Evolutionary conservation across 2,113 vertebrate species (phyloP), one percentile per base, ranked within the genome.

Genomic region (Coregonus clupeaformis): DNA sequence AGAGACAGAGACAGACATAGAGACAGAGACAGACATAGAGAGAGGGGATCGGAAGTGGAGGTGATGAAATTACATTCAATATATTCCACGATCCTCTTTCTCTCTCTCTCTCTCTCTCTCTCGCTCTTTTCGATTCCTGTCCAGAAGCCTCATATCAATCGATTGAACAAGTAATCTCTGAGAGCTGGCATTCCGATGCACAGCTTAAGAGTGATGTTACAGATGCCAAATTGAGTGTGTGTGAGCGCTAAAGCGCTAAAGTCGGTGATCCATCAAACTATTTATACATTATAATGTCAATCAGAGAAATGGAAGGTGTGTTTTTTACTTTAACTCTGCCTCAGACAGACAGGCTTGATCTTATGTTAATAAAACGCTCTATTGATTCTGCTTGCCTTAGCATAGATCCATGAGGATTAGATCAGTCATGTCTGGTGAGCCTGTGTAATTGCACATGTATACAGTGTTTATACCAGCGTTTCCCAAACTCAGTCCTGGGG

Each of bases 121-220:
- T 52, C 49, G 2, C 24, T 20, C 64, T 20, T 9, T 20, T 29
- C 27, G 5, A 32, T 32, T 32, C 27, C 29, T 66, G 64, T 66
- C 30, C 29, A 66, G 64, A 66, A 66, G 18, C 27, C 16, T 20
- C 3, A n/a, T 66, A 18, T 36, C 30, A 2, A 66, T 66, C 29
- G 64, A 66, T 36, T 25, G 27, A 66, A 32, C 29, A 30, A 66
- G 64, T 20, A n/a, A 66, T 66, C 64, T 66, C 30, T 66, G 64
- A 20, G 18, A 66, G 27, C 64, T 32, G 30, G 14, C 14, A 20
- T 71, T 79, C 79, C 77, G 47, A 75, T 49, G 74, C 75, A 77
- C 63, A 72, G 64, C 69, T 75, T 68, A 74, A 77, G 72, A 74
- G 73, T 77, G 76, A 77, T 30, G 74, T 55, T 32, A 66, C 25